These are phyloP conservation scores for Digitonthophagus gazella DNA, from an alignment of 2,888 invertebrate genomes.

Conservation along the genomic window DNA sequence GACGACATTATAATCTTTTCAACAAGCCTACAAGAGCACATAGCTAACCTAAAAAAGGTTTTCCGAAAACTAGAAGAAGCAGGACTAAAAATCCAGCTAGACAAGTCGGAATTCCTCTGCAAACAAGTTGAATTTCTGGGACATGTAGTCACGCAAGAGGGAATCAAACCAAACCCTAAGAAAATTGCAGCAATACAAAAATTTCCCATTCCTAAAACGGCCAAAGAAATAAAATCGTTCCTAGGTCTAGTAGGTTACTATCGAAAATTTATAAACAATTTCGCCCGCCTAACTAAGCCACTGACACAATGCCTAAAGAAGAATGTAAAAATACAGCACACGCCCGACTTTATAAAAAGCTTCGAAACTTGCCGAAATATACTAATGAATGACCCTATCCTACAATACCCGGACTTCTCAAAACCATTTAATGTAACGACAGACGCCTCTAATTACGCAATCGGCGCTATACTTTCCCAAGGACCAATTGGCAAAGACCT, in stretches of 20 bases:
- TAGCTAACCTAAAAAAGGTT: constrained; percentile 25
- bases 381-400: constrained; percentile 23
- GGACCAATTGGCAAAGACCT: constrained; percentile 36
- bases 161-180: constrained; percentile 27
- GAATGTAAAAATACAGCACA: constrained; percentile 21
- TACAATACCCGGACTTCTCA: constrained; percentile 34
- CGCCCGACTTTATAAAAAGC: constrained; percentile 21
- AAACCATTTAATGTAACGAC: constrained; percentile 40
- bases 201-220: constrained; percentile 23
- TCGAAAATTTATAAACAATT: constrained; percentile 10
- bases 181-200: constrained; percentile 20
- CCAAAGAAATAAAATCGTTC: constrained; percentile 22
- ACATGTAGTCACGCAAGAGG: constrained; percentile 25
- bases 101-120: too few species aligned
- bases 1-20: constrained; percentile 35
- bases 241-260: constrained; percentile 17
- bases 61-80: too few species aligned
- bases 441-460: constrained; percentile 41
- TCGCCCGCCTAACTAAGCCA: constrained; percentile 9
- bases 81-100: too few species aligned
- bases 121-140: too few species aligned
- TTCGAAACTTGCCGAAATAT: constrained; percentile 28
- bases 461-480: constrained; percentile 41
- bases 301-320: constrained; percentile 32
- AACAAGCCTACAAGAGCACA: constrained; percentile 30